phyloP scores from a whole-genome alignment of 2,113 vertebrate species.

The Oophaga pumilio region DNA sequence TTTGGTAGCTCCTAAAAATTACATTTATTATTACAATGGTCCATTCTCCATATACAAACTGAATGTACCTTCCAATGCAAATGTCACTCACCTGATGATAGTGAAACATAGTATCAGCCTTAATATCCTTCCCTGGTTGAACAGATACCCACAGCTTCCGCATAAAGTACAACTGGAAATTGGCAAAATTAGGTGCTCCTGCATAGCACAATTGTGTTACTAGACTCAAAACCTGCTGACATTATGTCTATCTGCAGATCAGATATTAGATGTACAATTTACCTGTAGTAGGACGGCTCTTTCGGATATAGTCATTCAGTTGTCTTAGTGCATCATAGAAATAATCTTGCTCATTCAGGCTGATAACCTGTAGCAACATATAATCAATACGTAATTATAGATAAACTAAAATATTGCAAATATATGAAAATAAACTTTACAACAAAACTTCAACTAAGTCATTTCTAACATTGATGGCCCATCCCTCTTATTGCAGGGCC shows the following conservation, averaged over 20 bases:
- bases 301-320: slow-evolving; percentile 87
- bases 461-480: too few species aligned
- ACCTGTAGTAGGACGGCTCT: slow-evolving; percentile 69
- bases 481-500: too few species aligned
- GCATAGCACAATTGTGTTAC: neutral
- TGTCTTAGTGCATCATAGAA: slow-evolving; percentile 93
- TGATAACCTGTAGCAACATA: slow-evolving; percentile 79
- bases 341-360: slow-evolving; percentile 89
- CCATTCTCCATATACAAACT: neutral
- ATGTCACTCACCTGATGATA: slow-evolving; percentile 86
- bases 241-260: neutral
- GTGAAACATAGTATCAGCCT: slow-evolving; percentile 90
- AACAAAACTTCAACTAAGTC: too few species aligned
- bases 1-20: slow-evolving; percentile 88
- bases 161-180: slow-evolving; percentile 92
- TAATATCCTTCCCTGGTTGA: slow-evolving; percentile 83
- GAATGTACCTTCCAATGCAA: neutral
- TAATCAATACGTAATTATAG: neutral
- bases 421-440: neutral
- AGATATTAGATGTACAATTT: neutral
- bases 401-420: neutral
- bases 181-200: slow-evolving; percentile 42
- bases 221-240: neutral
- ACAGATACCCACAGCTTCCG: slow-evolving; percentile 93
- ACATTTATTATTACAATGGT: neutral